A percentile compares a stretch with the other conserved stretches of the same genome.
Conservation (phyloP, 2,797 vertebrate species). For the Sternotherus odoratus region DNA sequence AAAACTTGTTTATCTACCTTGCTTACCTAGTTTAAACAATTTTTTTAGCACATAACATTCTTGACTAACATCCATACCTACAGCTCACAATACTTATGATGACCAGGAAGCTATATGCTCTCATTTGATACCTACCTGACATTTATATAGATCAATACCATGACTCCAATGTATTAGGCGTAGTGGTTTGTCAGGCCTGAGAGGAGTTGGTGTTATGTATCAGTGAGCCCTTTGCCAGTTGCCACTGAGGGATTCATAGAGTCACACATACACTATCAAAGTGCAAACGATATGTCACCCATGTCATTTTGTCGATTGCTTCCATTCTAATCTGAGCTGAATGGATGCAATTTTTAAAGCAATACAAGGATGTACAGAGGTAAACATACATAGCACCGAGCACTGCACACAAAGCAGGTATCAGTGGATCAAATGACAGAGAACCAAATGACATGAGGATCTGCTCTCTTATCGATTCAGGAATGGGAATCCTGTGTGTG, state of each 20-base stretch:
- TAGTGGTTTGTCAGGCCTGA: not conserved
- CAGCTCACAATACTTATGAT: not conserved
- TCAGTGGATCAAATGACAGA: constrained; percentile 21
- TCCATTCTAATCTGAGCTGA: constrained; percentile 52
- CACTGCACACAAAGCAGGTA: constrained; percentile 5
- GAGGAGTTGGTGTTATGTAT: not conserved
- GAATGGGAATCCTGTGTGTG: not conserved
- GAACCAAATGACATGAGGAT: constrained; percentile 49
- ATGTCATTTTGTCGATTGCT: constrained; percentile 48
- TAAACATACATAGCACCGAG: constrained; percentile 38
- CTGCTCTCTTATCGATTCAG: not conserved
- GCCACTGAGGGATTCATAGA: not conserved
- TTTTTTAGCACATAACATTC: not conserved
- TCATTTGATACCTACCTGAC: not conserved
- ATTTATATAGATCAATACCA: not conserved
- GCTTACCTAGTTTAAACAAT: not conserved
- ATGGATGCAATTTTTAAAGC: constrained; percentile 26
- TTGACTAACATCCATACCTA: not conserved
- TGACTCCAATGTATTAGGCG: not conserved
- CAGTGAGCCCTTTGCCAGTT: not conserved
- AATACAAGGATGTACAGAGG: constrained; percentile 8
- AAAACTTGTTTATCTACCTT: not conserved
- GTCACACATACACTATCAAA: constrained; percentile 18
- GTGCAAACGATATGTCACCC: constrained; percentile 48
- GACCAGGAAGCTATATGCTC: not conserved